Evolutionary conservation across 2,797 vertebrate genomes (phyloP), one percentile per base, ranked within the genome.

Genomic region (Anableps anableps): DNA sequence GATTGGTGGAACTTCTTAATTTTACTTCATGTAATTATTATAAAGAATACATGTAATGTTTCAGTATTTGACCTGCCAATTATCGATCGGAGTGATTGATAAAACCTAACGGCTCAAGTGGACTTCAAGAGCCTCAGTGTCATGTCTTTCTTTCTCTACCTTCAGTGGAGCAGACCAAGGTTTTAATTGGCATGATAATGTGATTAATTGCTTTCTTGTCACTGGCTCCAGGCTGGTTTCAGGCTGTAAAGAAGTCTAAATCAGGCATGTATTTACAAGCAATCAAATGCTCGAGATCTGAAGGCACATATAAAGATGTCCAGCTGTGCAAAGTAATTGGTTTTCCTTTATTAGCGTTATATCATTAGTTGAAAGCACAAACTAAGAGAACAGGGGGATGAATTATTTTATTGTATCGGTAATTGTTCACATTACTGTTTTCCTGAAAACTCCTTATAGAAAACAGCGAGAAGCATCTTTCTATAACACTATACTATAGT

Each of bases 151-250:
- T 19, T 83, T 86, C 78, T 79, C 74, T 79, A 85, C 82, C 84
- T 86, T 89, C 82, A 76, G 38, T 81, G 83, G 78, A 88, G 92
- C 88, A 84, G 83, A 88, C 85, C 82, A 86, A 85, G 88, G 86
- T 85, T 86, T 89, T 94, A 95, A 95, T 93, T 93, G 89, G 81
- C 92, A 89, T 88, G 90, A 90, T 93, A 92, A 94, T 91, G 91
- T 92, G 88, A 93, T 94, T 95, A 95, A 95, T 93, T 93, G 88
- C 87, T 90, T 90, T 94, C 88, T 94, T 93, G 92, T 94, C 90
- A 90, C 88, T 86, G 82, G 84, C 88, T 85, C 90, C 72, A n/a
- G n/a, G 64, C 82, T 85, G 91, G 83, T 90, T 87, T 87, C 84
- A 72, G 84, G 87, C 89, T 77, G 91, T 94, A 92, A 93, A 93